phyloP scores from a whole-genome alignment of 2,888 invertebrate species.

The Amblyjoppa proteus region DNA sequence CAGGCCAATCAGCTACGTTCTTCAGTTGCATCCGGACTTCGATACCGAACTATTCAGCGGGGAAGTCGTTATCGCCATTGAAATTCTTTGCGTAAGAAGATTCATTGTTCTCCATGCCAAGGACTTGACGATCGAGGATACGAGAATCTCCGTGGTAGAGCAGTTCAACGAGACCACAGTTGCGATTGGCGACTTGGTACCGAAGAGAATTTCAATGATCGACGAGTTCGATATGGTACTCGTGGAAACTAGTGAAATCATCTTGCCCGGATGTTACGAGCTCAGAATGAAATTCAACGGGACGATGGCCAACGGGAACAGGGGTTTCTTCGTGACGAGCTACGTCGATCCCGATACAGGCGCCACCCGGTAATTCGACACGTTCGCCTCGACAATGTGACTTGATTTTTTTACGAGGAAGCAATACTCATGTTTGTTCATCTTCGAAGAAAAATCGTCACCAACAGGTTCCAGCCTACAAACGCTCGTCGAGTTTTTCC shows the following conservation, averaged over 20 bases:
- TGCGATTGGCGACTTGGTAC: not conserved
- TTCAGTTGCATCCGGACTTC: constrained; percentile 52
- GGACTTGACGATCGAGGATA: constrained; percentile 76
- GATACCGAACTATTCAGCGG: constrained; percentile 48
- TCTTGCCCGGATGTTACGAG: constrained; percentile 21
- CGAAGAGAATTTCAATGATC: constrained; percentile 29
- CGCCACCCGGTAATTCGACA: constrained; percentile 3
- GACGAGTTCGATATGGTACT: constrained; percentile 54
- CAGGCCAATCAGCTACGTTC: constrained; percentile 52
- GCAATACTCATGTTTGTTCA: constrained; percentile 46
- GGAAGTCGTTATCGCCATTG: constrained; percentile 41
- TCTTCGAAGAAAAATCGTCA: constrained; percentile 91
- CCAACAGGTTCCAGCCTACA: constrained; percentile 98
- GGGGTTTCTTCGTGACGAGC: constrained; percentile 86
- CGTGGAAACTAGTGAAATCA: constrained; percentile 9
- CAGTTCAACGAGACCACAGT: constrained; percentile 51
- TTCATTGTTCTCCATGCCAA: constrained; percentile 76
- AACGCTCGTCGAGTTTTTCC: constrained; percentile 97
- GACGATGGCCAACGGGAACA: constrained; percentile 84
- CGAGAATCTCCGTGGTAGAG: constrained; percentile 51
- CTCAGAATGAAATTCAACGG: constrained; percentile 85
- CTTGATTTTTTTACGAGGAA: constrained; percentile 7
- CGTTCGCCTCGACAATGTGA: not conserved
- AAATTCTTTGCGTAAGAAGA: constrained; percentile 5
- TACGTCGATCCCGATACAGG: constrained; percentile 77